Base-by-base conservation (phyloP, 53 echinoderm and acorn worm species). In the Henricia sp. region DNA sequence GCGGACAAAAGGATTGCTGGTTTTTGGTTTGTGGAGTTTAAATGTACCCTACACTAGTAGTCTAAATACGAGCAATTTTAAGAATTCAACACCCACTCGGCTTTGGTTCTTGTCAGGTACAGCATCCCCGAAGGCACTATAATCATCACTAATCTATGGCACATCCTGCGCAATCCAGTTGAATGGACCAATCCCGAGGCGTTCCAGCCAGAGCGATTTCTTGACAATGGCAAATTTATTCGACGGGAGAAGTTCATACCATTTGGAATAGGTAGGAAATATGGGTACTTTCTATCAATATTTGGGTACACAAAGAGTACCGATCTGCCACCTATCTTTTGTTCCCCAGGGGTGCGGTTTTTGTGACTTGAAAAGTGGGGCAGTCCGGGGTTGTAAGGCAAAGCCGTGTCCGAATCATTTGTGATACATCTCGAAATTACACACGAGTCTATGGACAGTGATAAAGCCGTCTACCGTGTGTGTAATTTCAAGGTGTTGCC, bases 181-280 rank as follows among this genome's bases (percentile, higher is more conserved):
- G 63, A 63, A 33, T 63, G 63, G 63, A 4, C 27, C 27, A 29
- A 63, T 34, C 63, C 63, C 17, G 35, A 4, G 32, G 13, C 11
- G 63, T 63, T 63, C 35, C 63, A 26, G 12, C 63, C 63, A 4
- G 63, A 63, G 33, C 11, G 63, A 34, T 63, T 63, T 26, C 35
- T 63, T 6, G 63, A 63, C 35, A 34, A 63, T 5, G 63, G 63
- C 63, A 63, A 35, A 17, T 34, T 63, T 11, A 13, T 63, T 29
- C 63, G 63, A 2, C 63, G 33, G 32, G 63, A 63, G 17, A 63
- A 63, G 35, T 34, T 63, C 34, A 63, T 63, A 17, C 63, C 32
- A 3, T 63, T 63, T 63, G 63, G 63, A 63, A 8, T 34, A 63
- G 63, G 63, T 63, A 63, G 30, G 21, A 60, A 29, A 8, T 14